phyloP scores from a whole-genome alignment of 1,140 invertebrate genomes.

The Periplaneta americana region DNA sequence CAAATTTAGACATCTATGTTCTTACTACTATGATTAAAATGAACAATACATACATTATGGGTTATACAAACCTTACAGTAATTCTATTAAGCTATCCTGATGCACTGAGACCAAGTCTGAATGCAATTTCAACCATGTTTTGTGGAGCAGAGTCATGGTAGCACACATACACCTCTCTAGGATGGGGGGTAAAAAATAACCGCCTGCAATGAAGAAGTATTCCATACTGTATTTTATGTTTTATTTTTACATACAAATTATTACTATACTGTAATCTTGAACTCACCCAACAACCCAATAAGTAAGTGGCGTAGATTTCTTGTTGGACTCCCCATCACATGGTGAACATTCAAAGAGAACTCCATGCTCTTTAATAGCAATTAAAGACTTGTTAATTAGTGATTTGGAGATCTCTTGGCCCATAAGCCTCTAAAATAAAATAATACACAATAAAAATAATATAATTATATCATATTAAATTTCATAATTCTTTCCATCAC shows the following conservation, averaged over 20 bases:
- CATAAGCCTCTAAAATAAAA: constrained; percentile 44
- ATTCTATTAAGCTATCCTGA: constrained; percentile 13
- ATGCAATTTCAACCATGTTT: constrained; percentile 76
- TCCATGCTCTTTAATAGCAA: constrained; percentile 71
- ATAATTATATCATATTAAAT: too few species aligned
- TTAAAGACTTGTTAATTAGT: constrained; percentile 60
- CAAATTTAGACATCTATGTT: too few species aligned
- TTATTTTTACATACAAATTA: neutral
- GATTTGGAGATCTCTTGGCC: constrained; percentile 49
- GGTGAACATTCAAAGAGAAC: constrained; percentile 51
- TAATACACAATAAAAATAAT: too few species aligned
- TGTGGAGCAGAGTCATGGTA: constrained; percentile 71
- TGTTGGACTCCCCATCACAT: constrained; percentile 31
- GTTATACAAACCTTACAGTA: too few species aligned
- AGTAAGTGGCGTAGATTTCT: constrained; percentile 27
- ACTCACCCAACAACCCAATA: constrained; percentile 43
- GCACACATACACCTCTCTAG: constrained; percentile 72
- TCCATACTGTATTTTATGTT: constrained; percentile 7
- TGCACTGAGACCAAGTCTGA: constrained; percentile 46
- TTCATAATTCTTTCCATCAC: too few species aligned
- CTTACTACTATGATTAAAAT: too few species aligned
- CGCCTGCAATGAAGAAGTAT: constrained; percentile 45
- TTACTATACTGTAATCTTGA: neutral
- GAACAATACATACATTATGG: too few species aligned
- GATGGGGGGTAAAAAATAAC: constrained; percentile 62